A percentile compares a stretch with the other conserved stretches of the same genome.
Evolutionary conservation across 2,888 invertebrate genomes (phyloP).

Genomic region (Anaspis maculata): DNA sequence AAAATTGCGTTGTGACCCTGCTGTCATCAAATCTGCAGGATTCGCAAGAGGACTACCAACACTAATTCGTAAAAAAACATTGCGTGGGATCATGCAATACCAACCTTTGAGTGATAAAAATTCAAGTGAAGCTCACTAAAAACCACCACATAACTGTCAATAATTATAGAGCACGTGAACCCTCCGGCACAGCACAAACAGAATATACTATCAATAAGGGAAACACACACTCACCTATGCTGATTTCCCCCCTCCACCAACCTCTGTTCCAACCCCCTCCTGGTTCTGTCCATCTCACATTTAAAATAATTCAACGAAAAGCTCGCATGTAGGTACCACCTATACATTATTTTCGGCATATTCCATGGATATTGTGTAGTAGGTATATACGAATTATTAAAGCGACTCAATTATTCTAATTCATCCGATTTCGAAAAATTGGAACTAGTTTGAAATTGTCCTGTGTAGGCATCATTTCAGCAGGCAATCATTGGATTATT

Average conservation of each 20-base stretch:
- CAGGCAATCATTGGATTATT: conserved; percentile 6
- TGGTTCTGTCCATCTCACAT: conserved; percentile 13
- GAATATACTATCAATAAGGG: conserved; percentile 16
- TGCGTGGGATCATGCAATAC: background rate
- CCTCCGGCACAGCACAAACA: conserved; percentile 14
- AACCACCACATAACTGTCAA: conserved; percentile 16
- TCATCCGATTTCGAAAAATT: conserved; percentile 7
- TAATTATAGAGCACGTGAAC: conserved; percentile 15
- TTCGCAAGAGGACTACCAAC: too few relatives aligned
- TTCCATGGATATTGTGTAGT: too few relatives aligned
- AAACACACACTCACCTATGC: conserved; percentile 18
- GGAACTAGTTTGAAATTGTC: conserved; percentile 5
- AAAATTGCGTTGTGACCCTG: too few relatives aligned
- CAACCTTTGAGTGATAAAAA: background rate
- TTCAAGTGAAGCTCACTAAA: conserved; percentile 5
- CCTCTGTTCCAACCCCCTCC: conserved; percentile 18
- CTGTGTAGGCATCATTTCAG: conserved; percentile 1
- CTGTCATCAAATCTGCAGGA: too few relatives aligned
- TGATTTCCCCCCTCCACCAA: conserved; percentile 21
- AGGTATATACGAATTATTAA: conserved; percentile 7
- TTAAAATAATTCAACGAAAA: conserved; percentile 26
- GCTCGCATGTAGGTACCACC: conserved; percentile 19
- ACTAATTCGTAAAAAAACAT: too few relatives aligned
- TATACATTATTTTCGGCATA: too few relatives aligned
- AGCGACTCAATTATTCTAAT: conserved; percentile 10